Conservation (phyloP, 2,113 vertebrate species). For the Elachura formosa region DNA sequence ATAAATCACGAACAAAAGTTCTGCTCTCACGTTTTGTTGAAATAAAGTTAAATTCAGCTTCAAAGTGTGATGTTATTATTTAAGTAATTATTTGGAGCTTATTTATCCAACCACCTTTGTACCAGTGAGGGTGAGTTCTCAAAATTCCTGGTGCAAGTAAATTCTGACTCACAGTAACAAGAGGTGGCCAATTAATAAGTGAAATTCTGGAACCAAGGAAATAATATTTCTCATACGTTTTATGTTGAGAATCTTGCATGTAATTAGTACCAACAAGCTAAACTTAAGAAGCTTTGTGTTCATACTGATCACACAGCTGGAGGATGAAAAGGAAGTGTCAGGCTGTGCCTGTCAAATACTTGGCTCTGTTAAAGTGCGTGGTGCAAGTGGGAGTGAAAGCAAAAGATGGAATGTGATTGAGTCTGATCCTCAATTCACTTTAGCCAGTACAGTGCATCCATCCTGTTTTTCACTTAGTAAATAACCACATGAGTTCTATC, state of each 20-base stretch:
- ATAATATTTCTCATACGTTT: neutral
- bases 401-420: neutral
- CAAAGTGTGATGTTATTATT: neutral
- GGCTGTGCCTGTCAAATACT: neutral
- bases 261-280: neutral
- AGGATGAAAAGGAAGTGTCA: neutral
- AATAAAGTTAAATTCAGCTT: neutral
- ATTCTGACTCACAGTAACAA: neutral
- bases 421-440: neutral
- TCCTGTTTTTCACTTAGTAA: neutral
- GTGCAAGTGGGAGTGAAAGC: neutral
- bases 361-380: neutral
- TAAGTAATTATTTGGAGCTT: neutral
- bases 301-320: neutral
- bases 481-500: neutral
- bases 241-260: neutral
- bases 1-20: neutral
- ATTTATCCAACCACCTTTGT: neutral
- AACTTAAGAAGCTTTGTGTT: neutral
- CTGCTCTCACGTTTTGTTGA: neutral
- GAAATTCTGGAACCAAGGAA: neutral
- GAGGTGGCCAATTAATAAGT: neutral
- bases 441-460: neutral
- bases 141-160: neutral
- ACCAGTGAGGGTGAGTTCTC: neutral